Conservation (phyloP, 1,140 invertebrate species). For the Heterodera carotae region DNA sequence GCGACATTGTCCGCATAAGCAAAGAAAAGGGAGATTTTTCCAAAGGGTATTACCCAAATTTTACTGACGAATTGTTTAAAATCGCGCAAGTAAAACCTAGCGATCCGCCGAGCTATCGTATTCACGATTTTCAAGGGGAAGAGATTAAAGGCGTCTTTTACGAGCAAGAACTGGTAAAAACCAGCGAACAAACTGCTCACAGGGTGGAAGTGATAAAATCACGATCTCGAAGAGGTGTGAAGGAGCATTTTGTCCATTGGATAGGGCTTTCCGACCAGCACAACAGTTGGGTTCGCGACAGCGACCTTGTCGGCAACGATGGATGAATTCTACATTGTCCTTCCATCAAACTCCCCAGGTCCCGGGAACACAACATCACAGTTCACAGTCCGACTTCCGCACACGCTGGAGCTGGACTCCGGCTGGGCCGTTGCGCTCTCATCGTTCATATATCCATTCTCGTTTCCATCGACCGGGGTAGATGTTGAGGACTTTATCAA, state of each 20-base stretch:
- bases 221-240: neutral
- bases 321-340: conserved; percentile 2
- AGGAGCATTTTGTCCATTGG: neutral
- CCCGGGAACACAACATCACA: neutral
- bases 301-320: neutral
- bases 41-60: conserved; percentile 12
- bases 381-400: conserved; percentile 4
- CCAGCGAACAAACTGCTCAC: neutral
- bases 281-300: neutral
- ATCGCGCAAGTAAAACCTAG: neutral
- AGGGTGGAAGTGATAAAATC: neutral
- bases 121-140: neutral
- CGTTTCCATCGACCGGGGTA: neutral
- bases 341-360: neutral
- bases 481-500: neutral
- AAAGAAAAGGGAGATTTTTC: conserved; percentile 10
- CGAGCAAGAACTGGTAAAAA: neutral
- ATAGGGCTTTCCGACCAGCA: neutral
- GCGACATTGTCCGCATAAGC: neutral
- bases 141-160: conserved; percentile 1
- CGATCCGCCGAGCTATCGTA: neutral
- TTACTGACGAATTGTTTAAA: conserved; percentile 9
- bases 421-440: conserved; percentile 31
- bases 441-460: conserved; percentile 28
- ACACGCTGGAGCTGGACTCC: conserved; percentile 28